These are phyloP conservation scores for Falco cherrug DNA, from an alignment of 2,797 vertebrate species.

Conservation along the genomic window DNA sequence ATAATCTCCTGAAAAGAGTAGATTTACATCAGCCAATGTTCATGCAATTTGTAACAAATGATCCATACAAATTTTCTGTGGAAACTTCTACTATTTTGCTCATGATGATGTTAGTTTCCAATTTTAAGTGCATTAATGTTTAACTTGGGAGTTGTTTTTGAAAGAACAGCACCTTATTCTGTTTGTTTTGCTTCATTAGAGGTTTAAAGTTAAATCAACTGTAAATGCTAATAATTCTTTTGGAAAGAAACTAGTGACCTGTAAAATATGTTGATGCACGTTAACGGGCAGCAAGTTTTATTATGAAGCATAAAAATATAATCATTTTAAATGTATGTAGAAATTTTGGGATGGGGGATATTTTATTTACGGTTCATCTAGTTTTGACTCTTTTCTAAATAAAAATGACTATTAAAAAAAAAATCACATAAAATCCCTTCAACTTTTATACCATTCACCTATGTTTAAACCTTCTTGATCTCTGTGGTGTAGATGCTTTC, in stretches of 20 bases:
- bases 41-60: not conserved
- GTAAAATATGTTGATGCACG: constrained; percentile 22
- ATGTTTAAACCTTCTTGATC: not conserved
- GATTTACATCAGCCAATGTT: not conserved
- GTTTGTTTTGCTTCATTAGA: constrained; percentile 56
- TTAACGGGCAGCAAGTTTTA: constrained; percentile 9
- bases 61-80: not conserved
- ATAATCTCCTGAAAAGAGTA: not conserved
- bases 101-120: not conserved
- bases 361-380: not conserved
- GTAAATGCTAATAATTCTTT: constrained; percentile 45
- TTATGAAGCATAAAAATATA: not conserved
- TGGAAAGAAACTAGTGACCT: constrained; percentile 36
- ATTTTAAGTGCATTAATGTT: constrained; percentile 35
- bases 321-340: not conserved
- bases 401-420: not conserved
- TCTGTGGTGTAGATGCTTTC: not conserved
- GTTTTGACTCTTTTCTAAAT: not conserved
- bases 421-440: not conserved
- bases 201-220: constrained; percentile 33
- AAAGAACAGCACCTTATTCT: constrained; percentile 15
- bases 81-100: not conserved
- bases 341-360: not conserved
- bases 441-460: not conserved
- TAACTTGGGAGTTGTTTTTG: constrained; percentile 40